These are phyloP conservation scores for Rhodeus uyekii DNA, from an alignment of 2,797 vertebrate species.

Conservation along the genomic window DNA sequence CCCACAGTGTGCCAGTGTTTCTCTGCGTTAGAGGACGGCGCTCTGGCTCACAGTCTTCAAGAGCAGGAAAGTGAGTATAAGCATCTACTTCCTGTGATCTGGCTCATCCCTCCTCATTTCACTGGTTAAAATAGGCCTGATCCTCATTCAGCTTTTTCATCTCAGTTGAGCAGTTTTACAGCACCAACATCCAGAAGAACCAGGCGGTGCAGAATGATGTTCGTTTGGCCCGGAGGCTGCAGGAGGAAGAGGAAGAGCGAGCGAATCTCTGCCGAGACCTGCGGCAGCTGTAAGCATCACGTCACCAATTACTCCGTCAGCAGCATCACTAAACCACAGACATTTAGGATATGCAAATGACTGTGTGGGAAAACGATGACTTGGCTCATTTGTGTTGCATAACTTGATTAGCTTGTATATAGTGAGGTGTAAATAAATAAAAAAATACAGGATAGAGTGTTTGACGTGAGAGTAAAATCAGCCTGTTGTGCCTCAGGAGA, in stretches of 20 bases:
- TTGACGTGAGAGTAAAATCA: not conserved
- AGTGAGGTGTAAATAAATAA: not conserved
- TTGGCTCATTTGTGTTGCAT: not conserved
- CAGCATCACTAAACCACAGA: not conserved
- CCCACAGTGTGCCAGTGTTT: conserved; percentile 75
- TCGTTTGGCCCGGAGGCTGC: conserved; percentile 74
- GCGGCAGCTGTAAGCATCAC: conserved; percentile 63
- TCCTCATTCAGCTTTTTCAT: not conserved
- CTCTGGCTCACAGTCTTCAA: conserved; percentile 76
- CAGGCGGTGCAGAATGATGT: conserved; percentile 78
- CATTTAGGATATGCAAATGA: not conserved
- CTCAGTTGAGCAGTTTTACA: conserved; percentile 80
- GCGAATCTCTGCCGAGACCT: conserved; percentile 58
- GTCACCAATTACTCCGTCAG: not conserved
- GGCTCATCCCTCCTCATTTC: not conserved
- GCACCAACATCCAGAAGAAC: conserved; percentile 78
- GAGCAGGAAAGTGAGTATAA: conserved; percentile 79
- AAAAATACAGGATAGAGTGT: not conserved
- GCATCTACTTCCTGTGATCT: not conserved
- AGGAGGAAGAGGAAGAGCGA: conserved; percentile 71
- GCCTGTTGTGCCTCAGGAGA: not conserved
- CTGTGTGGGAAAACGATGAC: not conserved
- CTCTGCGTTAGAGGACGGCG: conserved; percentile 76
- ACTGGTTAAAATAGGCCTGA: not conserved
- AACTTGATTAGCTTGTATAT: not conserved